Conservation (phyloP, 2,888 invertebrate genomes). For the Agrotis ipsilon region DNA sequence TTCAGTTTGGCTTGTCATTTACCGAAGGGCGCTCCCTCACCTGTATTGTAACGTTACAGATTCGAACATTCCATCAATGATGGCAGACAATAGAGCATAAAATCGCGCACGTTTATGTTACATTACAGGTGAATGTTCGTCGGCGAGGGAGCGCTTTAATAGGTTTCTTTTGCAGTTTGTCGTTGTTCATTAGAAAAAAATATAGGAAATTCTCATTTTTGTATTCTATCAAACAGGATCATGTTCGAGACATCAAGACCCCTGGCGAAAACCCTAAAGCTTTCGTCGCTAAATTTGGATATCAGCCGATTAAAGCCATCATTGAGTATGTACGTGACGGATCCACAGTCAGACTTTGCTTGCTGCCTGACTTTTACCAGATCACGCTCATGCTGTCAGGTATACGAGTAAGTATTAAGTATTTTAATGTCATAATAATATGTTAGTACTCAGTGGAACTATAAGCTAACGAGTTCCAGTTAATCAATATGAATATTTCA, state of each 20-base stretch:
- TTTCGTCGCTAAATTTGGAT: conserved; percentile 96
- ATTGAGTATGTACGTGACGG: conserved; percentile 99
- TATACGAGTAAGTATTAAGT: conserved; percentile 92
- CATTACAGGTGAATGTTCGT: too few relatives aligned
- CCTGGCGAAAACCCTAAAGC: conserved; percentile 92
- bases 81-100: too few relatives aligned
- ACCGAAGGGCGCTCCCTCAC: too few relatives aligned
- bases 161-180: not conserved
- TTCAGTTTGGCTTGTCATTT: not conserved
- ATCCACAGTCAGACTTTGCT: conserved; percentile 97
- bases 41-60: too few relatives aligned
- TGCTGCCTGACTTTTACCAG: conserved; percentile 97
- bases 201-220: conserved; percentile 1
- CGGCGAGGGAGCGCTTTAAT: too few relatives aligned
- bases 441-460: not conserved
- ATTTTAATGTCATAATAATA: not conserved
- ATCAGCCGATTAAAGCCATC: conserved; percentile 97
- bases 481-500: not conserved
- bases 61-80: too few relatives aligned
- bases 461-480: not conserved
- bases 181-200: not conserved
- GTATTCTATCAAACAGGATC: conserved; percentile 87
- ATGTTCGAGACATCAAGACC: conserved; percentile 95
- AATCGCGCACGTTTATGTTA: too few relatives aligned
- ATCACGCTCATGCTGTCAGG: conserved; percentile 99